Evolutionary conservation across 2,888 invertebrate genomes (phyloP).

Genomic region (Monochamus alternatus): DNA sequence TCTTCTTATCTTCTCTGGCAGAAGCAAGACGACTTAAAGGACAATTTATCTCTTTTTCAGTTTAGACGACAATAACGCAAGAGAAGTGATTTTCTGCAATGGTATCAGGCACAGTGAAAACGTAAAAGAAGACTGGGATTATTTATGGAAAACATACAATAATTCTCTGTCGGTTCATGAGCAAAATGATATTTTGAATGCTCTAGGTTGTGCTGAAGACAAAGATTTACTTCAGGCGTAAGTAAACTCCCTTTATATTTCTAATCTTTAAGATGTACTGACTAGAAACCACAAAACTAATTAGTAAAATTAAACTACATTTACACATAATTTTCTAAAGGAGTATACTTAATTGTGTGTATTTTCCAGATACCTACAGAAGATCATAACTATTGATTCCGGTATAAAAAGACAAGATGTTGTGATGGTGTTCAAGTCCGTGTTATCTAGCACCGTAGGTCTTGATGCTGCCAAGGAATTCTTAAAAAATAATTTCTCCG

Average conservation of each 20-base stretch:
- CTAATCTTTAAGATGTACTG: not conserved
- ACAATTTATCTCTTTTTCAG: no score
- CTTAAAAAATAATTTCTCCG: not conserved
- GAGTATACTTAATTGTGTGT: not conserved
- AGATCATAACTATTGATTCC: not conserved
- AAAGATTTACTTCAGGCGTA: constrained; percentile 30
- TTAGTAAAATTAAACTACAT: no score
- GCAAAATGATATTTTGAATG: constrained; percentile 36
- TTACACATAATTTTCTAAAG: no score
- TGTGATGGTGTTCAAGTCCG: constrained; percentile 1
- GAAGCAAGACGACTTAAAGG: no score
- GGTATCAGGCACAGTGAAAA: constrained; percentile 27
- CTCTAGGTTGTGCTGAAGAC: constrained; percentile 42
- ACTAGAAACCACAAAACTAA: no score
- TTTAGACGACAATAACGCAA: constrained; percentile 35
- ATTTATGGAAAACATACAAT: constrained; percentile 35
- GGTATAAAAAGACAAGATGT: constrained; percentile 8
- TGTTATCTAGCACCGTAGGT: not conserved
- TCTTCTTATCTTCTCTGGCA: no score
- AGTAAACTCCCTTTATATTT: not conserved
- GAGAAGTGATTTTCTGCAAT: constrained; percentile 37
- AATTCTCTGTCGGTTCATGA: constrained; percentile 28
- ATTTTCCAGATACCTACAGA: not conserved
- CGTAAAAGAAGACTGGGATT: constrained; percentile 24
- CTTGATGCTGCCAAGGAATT: not conserved